Evolutionary conservation across 2,113 vertebrate genomes (phyloP).

Genomic region (Ardeotis arabs): DNA sequence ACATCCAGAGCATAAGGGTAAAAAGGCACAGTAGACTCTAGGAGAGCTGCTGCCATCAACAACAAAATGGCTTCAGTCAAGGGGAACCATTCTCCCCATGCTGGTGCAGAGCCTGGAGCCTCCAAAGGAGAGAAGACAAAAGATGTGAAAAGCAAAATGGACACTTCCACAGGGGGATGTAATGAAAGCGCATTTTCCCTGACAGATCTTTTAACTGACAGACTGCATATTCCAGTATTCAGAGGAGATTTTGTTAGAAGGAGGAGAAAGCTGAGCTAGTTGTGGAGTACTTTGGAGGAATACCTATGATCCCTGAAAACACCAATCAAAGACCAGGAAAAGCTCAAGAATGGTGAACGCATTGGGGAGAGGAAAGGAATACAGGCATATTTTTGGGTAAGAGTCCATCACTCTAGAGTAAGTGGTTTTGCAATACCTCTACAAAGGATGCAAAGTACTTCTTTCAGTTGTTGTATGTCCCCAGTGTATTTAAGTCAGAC

Average conservation of each 20-base stretch:
- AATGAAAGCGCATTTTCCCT: background rate
- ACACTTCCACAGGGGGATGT: background rate
- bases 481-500: background rate
- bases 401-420: background rate
- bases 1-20: background rate
- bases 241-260: background rate
- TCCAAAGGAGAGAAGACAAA: background rate
- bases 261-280: background rate
- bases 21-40: background rate
- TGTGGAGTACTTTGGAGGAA: background rate
- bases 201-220: background rate
- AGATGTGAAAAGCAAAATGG: background rate
- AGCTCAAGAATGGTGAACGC: background rate
- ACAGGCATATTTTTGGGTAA: background rate
- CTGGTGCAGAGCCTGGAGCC: background rate
- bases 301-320: background rate
- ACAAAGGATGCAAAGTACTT: background rate
- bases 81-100: background rate
- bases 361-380: background rate
- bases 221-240: background rate
- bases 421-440: background rate
- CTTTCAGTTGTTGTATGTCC: background rate
- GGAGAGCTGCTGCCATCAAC: background rate
- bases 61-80: background rate
- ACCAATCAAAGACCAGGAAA: background rate